Evolutionary conservation across 1,140 invertebrate species (phyloP).

Genomic region (Rhopalosiphum maidis): DNA sequence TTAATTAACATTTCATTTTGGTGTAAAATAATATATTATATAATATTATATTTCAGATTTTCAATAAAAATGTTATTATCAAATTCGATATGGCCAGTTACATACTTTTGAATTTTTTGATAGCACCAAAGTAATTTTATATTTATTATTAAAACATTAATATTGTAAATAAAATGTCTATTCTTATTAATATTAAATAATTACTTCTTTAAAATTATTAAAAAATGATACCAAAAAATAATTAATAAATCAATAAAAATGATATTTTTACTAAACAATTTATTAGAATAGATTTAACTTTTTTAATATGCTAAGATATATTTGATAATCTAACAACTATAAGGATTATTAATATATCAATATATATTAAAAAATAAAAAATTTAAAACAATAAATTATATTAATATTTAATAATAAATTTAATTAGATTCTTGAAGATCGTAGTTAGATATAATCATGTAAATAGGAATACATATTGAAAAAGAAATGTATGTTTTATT

Average conservation of each 20-base stretch:
- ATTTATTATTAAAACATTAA: background rate
- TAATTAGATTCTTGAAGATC: background rate
- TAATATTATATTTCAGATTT: background rate
- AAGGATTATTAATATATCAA: background rate
- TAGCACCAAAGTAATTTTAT: background rate
- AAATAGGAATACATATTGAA: background rate
- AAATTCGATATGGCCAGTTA: background rate
- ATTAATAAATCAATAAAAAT: background rate
- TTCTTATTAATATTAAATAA: background rate
- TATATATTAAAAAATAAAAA: background rate
- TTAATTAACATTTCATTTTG: background rate
- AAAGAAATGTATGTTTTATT: background rate
- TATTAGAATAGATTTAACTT: background rate
- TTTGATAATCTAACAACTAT: background rate
- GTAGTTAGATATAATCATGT: background rate
- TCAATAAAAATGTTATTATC: slow-evolving; percentile 4
- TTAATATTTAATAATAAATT: too few species aligned
- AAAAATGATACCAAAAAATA: background rate
- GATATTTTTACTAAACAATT: background rate
- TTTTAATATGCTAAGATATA: background rate
- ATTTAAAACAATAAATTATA: background rate
- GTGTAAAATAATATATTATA: background rate
- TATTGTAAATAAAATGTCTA: background rate
- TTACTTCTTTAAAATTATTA: background rate
- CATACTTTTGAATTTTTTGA: slow-evolving; percentile 9